Percentiles rank a stretch among this genome's conserved stretches.
phyloP scores from a whole-genome alignment of 1,140 invertebrate species.

The Gyrodactylus salaris region DNA sequence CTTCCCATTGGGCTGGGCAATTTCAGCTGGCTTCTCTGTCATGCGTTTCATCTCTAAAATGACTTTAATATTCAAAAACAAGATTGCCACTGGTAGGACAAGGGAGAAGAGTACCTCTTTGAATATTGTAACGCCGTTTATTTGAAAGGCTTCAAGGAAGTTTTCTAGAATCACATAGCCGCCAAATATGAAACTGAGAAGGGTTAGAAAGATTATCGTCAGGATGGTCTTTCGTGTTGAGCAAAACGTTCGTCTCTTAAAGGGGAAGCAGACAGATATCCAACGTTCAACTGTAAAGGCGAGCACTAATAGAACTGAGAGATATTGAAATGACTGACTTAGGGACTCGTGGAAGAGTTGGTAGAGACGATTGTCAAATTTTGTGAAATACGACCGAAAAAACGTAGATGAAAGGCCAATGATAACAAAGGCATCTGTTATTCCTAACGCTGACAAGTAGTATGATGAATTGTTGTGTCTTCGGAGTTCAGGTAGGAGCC shows the following conservation, averaged over 20 bases:
- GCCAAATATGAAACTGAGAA: neutral
- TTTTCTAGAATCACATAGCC: neutral
- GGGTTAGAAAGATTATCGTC: conserved; percentile 5
- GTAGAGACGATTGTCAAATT: neutral
- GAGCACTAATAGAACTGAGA: conserved; percentile 17
- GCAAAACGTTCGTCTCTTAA: conserved; percentile 25
- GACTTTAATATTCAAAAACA: conserved; percentile 16
- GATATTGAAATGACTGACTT: conserved; percentile 13
- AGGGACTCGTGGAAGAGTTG: neutral
- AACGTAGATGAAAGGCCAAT: conserved; percentile 14
- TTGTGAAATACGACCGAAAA: conserved; percentile 7
- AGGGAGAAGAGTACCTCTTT: neutral
- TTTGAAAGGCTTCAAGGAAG: neutral
- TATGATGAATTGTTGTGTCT: conserved; percentile 15
- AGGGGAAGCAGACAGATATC: conserved; percentile 67
- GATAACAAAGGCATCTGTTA: conserved; percentile 13
- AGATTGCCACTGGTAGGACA: conserved; percentile 14
- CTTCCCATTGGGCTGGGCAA: neutral
- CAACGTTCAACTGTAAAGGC: conserved; percentile 73
- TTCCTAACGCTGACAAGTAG: conserved; percentile 17
- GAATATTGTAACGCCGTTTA: neutral
- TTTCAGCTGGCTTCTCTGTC: conserved; percentile 6
- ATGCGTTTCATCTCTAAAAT: conserved; percentile 15
- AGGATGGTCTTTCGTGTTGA: conserved; percentile 40
- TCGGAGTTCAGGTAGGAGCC: conserved; percentile 16